Evolutionary conservation across 2,797 vertebrate genomes (phyloP), one percentile per base, ranked within the genome.

Genomic region (Garrulus glandarius): DNA sequence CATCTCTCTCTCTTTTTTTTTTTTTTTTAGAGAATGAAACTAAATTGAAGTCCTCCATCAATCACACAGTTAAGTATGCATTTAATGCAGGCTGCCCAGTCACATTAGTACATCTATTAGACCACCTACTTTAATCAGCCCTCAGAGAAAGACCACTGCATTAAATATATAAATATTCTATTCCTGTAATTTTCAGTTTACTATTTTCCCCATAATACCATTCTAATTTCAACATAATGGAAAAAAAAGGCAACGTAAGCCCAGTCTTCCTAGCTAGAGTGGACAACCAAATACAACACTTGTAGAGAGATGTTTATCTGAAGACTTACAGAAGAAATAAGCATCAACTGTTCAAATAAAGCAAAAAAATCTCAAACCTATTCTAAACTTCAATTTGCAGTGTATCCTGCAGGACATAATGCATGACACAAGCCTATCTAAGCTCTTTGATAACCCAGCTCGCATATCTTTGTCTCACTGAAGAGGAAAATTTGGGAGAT

Each of bases 1-100:
- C 11, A 18, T 47, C 12, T 30, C n/a, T 6, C 4, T 27, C 1
- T 41, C 0, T 30, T 1, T 15, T 39, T 36, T 7, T 10, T 26
- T 26, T 1, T 15, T 43, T 36, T 7, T 7, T 11, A n/a, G 19
- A 65, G 5, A 21, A 29, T 21, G 5, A 37, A 27, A 44, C 23
- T 49, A n/a, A 74, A 61, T 11, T 21, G 32, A 46, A 64, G 6
- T 15, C 34, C 50, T 65, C 7, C 11, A 80, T 84, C 37, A 49
- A 30, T 34, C 61, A 55, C 21, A 36, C n/a, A 59, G 15, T 26
- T 69, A 44, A 56, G 7, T 8, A 60, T 0, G 0, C 3, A 15
- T 78, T 67, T 78, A 57, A 47, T 27, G 13, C 22, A 32, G 53
- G 21, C 49, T 84, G 56, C 32, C 21, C 53, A 34, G 37, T 49